Conservation (phyloP, 2,113 vertebrate species). For the Mus spicilegus region DNA sequence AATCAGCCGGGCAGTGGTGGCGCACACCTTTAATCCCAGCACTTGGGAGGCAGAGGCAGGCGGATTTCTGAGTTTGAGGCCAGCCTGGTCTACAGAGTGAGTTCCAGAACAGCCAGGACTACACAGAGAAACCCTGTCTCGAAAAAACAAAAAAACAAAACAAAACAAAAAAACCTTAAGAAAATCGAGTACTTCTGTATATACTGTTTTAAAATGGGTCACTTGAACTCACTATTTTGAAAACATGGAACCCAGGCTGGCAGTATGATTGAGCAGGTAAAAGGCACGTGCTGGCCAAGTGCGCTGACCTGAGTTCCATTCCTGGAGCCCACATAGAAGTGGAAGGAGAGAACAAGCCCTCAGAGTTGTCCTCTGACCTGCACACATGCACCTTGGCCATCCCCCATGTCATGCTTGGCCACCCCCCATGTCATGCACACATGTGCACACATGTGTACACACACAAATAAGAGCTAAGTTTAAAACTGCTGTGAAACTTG, state of each 20-base stretch:
- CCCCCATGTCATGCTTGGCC: too few species aligned
- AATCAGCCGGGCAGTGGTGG: neutral
- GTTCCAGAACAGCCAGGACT: too few species aligned
- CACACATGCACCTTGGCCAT: neutral
- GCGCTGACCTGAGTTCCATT: neutral
- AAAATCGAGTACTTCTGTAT: slow-evolving; percentile 31
- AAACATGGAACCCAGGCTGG: neutral
- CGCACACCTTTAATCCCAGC: too few species aligned
- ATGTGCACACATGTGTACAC: too few species aligned
- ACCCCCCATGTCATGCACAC: neutral
- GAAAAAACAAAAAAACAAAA: too few species aligned
- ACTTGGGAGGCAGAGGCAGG: too few species aligned
- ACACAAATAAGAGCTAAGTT: neutral
- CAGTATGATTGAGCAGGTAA: neutral
- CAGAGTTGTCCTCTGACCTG: neutral
- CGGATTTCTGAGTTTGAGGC: too few species aligned
- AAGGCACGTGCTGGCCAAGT: neutral
- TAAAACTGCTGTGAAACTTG: neutral
- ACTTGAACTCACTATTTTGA: slow-evolving; percentile 31
- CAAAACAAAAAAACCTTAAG: neutral
- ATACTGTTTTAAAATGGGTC: slow-evolving; percentile 5
- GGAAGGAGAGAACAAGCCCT: neutral
- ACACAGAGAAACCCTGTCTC: too few species aligned
- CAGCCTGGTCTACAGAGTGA: too few species aligned
- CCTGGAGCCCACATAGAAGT: neutral